phyloP scores from a whole-genome alignment of 2,888 invertebrate genomes.

The Sinelater perroti region DNA sequence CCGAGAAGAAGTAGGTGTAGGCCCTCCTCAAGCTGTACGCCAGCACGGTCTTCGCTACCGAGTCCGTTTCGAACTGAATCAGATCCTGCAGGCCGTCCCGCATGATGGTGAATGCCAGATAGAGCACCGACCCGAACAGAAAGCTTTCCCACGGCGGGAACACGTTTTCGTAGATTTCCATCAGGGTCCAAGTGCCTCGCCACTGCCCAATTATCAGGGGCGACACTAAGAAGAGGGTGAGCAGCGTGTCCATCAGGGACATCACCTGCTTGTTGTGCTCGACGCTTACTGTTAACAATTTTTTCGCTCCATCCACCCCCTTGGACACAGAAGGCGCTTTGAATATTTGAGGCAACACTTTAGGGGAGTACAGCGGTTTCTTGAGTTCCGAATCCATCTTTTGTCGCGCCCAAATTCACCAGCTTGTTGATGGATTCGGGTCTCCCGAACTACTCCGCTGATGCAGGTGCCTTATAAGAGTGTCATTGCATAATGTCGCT shows the following conservation, averaged over 20 bases:
- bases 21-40: constrained; percentile 47
- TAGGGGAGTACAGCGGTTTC: background rate
- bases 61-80: constrained; percentile 38
- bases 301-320: background rate
- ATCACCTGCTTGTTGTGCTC: constrained; percentile 44
- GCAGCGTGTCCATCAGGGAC: constrained; percentile 58
- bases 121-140: constrained; percentile 64
- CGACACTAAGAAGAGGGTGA: constrained; percentile 60
- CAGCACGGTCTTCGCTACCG: background rate
- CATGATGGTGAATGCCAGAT: constrained; percentile 66
- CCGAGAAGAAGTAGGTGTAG: constrained; percentile 63
- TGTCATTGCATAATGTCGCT: no score
- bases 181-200: constrained; percentile 65
- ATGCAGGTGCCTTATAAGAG: no score
- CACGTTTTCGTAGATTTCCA: constrained; percentile 61
- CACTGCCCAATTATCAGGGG: constrained; percentile 66
- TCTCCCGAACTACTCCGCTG: background rate
- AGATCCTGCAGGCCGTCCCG: constrained; percentile 60
- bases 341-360: background rate
- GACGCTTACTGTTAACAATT: background rate
- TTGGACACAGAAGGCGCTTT: background rate
- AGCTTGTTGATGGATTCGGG: no score
- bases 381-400: constrained; percentile 9
- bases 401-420: no score
- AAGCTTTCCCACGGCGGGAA: constrained; percentile 65